Percentiles rank a stretch among this genome's conserved stretches.
Evolutionary conservation across 2,888 invertebrate genomes (phyloP).

Genomic region (Catocala nupta): DNA sequence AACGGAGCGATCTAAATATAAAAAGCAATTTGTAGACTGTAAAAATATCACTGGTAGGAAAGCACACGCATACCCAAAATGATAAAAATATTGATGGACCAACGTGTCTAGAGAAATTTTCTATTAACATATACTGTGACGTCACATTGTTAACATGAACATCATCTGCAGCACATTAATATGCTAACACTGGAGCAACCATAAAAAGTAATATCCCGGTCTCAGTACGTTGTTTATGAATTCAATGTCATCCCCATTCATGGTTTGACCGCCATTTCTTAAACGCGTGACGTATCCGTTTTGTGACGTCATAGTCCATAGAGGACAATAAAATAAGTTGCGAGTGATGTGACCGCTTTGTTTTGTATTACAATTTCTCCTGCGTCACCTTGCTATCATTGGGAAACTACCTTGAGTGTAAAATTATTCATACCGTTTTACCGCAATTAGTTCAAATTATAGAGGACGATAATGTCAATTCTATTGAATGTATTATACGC

Average conservation of each 20-base stretch:
- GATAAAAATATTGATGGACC: slow-evolving; percentile 36
- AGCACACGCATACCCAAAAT: slow-evolving; percentile 28
- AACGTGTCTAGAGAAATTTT: slow-evolving; percentile 29
- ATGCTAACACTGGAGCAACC: slow-evolving; percentile 28
- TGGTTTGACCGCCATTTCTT: slow-evolving; percentile 32
- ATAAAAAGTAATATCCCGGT: slow-evolving; percentile 42
- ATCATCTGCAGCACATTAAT: slow-evolving; percentile 40
- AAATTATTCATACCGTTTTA: not conserved
- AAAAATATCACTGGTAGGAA: slow-evolving; percentile 24
- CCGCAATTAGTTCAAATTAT: no score
- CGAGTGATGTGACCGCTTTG: not conserved
- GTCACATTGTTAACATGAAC: slow-evolving; percentile 26
- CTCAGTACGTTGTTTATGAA: slow-evolving; percentile 19
- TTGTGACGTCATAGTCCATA: slow-evolving; percentile 22
- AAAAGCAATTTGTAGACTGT: slow-evolving; percentile 21
- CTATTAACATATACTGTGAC: slow-evolving; percentile 32
- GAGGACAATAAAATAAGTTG: slow-evolving; percentile 14
- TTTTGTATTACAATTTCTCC: slow-evolving; percentile 6
- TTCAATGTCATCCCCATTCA: slow-evolving; percentile 52
- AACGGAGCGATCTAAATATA: slow-evolving; percentile 35
- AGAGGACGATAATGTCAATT: no score
- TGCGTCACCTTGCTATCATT: slow-evolving; percentile 21
- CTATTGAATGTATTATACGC: no score
- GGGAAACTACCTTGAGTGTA: slow-evolving; percentile 4
- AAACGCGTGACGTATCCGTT: slow-evolving; percentile 38